These are phyloP conservation scores for Darwinula stevensoni DNA, from an alignment of 2,888 invertebrate genomes.

Conservation along the genomic window DNA sequence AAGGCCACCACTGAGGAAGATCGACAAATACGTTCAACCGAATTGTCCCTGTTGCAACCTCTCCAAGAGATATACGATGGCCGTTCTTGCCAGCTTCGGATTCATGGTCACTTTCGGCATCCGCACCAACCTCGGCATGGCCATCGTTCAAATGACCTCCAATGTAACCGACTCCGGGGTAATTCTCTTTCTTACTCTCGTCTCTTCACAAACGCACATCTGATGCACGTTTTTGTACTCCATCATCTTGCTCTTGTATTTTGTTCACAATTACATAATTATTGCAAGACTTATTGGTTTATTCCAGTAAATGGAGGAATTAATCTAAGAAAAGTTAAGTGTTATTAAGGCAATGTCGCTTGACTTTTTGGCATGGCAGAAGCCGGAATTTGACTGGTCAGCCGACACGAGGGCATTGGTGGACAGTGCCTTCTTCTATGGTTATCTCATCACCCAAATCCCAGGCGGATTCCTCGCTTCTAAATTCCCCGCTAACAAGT, in stretches of 20 bases:
- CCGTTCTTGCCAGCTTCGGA: conserved; percentile 17
- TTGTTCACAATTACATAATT: no score
- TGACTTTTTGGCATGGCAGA: no score
- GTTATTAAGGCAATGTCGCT: conserved; percentile 5
- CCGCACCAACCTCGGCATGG: conserved; percentile 95
- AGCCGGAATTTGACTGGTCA: conserved; percentile 37
- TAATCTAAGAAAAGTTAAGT: no score
- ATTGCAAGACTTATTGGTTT: no score
- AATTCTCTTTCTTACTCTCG: no score
- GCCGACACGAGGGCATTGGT: conserved; percentile 39
- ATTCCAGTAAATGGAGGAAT: no score
- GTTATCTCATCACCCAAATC: conserved; percentile 88
- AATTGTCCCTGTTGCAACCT: conserved; percentile 45
- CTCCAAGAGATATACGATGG: conserved; percentile 42
- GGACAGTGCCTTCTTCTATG: conserved; percentile 95
- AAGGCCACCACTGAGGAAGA: conserved; percentile 48
- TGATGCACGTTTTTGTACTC: no score
- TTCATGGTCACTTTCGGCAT: conserved; percentile 91
- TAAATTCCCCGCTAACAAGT: conserved; percentile 77
- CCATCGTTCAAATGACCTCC: conserved; percentile 42
- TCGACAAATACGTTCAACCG: conserved; percentile 59
- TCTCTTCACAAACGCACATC: no score
- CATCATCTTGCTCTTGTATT: no score
- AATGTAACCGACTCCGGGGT: conserved; percentile 14
- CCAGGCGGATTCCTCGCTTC: conserved; percentile 95